Percentiles rank a stretch among this genome's conserved stretches.
Conservation (phyloP, 2,113 vertebrate species). For the Indicator maculatus region DNA sequence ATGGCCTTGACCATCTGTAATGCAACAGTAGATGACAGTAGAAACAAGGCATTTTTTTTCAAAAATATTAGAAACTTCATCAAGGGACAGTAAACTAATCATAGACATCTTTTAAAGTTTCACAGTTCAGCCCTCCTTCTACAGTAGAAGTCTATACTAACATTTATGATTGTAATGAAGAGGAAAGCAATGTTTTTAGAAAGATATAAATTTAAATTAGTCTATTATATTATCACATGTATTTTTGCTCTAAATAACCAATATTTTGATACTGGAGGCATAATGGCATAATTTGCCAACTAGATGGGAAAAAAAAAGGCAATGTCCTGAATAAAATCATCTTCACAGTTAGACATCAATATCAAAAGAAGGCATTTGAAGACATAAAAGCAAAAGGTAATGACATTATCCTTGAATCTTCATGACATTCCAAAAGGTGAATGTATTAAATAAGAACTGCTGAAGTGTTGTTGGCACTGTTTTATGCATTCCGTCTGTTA, state of each 20-base stretch:
- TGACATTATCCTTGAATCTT: conserved; percentile 58
- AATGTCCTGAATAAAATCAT: not conserved
- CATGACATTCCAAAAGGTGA: conserved; percentile 58
- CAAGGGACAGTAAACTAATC: not conserved
- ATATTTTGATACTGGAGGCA: not conserved
- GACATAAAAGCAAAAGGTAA: conserved; percentile 22
- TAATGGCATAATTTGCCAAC: not conserved
- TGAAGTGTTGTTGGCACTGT: conserved; percentile 51
- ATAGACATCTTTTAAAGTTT: not conserved
- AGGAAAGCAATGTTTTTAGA: not conserved
- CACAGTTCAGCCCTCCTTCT: not conserved
- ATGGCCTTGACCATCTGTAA: not conserved
- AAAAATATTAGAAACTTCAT: not conserved
- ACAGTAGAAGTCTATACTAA: not conserved
- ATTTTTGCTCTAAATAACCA: not conserved
- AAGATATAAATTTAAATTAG: not conserved
- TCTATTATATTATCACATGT: not conserved
- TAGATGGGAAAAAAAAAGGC: not conserved
- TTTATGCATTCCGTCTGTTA: conserved; percentile 61
- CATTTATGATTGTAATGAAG: not conserved
- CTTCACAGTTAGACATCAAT: not conserved
- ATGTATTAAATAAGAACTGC: conserved; percentile 54
- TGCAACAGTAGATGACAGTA: not conserved
- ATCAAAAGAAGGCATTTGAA: conserved; percentile 12
- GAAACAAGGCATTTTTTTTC: not conserved